Base-by-base conservation (phyloP, 2,797 vertebrate genomes). In the Coregonus suidteri region DNA sequence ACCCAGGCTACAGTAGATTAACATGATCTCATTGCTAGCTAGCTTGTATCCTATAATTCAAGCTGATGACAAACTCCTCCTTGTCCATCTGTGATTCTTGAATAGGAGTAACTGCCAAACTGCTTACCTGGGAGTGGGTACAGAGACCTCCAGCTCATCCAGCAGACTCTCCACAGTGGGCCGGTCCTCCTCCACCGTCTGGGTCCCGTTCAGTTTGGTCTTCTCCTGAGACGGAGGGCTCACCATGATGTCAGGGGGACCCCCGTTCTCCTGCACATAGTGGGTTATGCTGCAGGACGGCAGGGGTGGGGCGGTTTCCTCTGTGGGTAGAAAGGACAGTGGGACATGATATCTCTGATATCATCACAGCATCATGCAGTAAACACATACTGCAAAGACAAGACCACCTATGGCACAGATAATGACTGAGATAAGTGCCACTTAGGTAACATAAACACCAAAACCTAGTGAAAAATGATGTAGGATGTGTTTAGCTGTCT, bases 91-190 rank as follows among this genome's bases (percentile, higher is more conserved):
- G 18, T 11, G 65, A 14, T 15, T 13, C 0, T 15, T 31, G 25
- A 31, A 34, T 15, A 13, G 11, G 65, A 34, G 31, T 4, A 31
- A 2, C 56, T 6, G 18, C n/a, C n/a, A 20, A 6, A 11, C 0
- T 0, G 25, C 91, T 94, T 92, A 98, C 97, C 95, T 95, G 68
- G 96, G 95, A 54, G 94, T 96, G 41, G 97, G 96, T 88, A 98
- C 96, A 0, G 97, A 97, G 85, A 95, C 96, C 90, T 99, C 97
- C 86, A 99, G 93, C 85, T 99, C 96, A 18, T 97, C 96, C 91
- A 99, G 88, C 71, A 98, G 94, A 88, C 95, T 97, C 89, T 98
- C 97, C 88, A 99, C 96, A 0, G 95, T 96, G 83, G 97, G 97
- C 52, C 96, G 94, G 75, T 94, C 84, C 0, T 99, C 97, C 20